Evolutionary conservation across 2,797 vertebrate species (phyloP), one percentile per base, ranked within the genome.

Genomic region (Xiphophorus birchmanni): DNA sequence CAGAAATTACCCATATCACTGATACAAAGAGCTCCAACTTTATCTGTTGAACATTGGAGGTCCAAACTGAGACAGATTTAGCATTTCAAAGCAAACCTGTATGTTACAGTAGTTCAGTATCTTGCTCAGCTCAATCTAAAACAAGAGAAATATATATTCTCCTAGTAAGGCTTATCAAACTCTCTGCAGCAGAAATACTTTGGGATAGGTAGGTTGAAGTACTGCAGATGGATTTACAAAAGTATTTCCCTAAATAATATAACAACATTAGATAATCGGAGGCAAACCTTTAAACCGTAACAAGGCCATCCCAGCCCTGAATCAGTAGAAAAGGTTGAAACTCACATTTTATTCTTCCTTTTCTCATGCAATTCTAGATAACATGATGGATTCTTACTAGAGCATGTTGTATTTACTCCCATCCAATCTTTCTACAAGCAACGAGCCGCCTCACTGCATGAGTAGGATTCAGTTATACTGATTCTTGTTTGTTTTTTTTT

Each of bases 1-100:
- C 54, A 13, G 9, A 79, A 74, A 75, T 42, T 56, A 29, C 75
- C 82, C 79, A 35, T 26, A 75, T 50, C 15, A 26, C 5, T 65
- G 23, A 58, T 75, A 47, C 50, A 72, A 45, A 72, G 42, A 72
- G 69, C 69, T 15, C 26, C 12, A 8, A 47, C 42, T 72, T n/a
- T 29, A 21, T 45, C 69, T 45, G 3, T 29, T 29, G 6, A 65
- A 0, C 18, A 67, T 60, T 54, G 40, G 35, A 37, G 1, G 11
- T 21, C 2, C 7, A 73, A 21, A 65, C 7, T 1, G 37, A 4
- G 5, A 50, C 44, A 72, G 73, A 74, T 29, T 18, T 32, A 7
- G 40, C 15, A 29, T 52, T 58, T 47, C 50, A 60, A 65, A 0
- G 32, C 50, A 47, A 45, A 29, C 7, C 18, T 45, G 42, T 45